Evolutionary conservation across 2,888 invertebrate species (phyloP), one percentile per base, ranked within the genome.

Genomic region (Eurytoma californica): DNA sequence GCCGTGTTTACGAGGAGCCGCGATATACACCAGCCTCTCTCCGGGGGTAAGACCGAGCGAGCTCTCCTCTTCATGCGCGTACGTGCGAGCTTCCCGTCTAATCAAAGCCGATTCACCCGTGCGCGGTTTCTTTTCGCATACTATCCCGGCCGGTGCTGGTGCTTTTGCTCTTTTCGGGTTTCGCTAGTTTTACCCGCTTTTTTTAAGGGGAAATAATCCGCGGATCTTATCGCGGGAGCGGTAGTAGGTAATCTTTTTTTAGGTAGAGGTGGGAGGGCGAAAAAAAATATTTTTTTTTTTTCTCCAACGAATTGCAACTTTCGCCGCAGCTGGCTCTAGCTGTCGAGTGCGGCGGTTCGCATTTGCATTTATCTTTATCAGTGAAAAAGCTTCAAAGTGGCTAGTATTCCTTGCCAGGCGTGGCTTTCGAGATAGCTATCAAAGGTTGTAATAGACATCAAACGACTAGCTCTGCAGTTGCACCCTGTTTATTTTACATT

Each of bases 51-150:
- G 39, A 39, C 9, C 9, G 39, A 39, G 39, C 39, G 39, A 7
- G 53, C 16, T 28, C 60, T 20, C 58, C 58, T 70, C 16, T 39
- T 28, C n/a, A 14, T 4, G 28, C 5, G 18, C 39, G 60, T 2
- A 49, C 9, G 14, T 24, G 9, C 30, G 18, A 5, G 61, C 14
- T 13, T 61, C 30, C 39, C 47, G 20, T 53, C 60, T 49, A 61
- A 75, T 75, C 39, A 68, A 61, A 61, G n/a, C 12, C 53, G 49
- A 68, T 75, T 61, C 68, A 60, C 24, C 24, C 14, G 24, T 4
- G 60, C n/a, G 28, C 60, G 5, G 20, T 28, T 57, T 20, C 24
- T 20, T 60, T 60, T 60, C 28, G 9, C 18, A 55, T 2, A 7
- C 55, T 13, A n/a, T 14, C 55, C 3, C 55, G 0, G 18, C 3